A percentile compares a stretch with the other conserved stretches of the same genome.
phyloP scores from a whole-genome alignment of 2,113 vertebrate genomes.

The Cavia aperea region DNA sequence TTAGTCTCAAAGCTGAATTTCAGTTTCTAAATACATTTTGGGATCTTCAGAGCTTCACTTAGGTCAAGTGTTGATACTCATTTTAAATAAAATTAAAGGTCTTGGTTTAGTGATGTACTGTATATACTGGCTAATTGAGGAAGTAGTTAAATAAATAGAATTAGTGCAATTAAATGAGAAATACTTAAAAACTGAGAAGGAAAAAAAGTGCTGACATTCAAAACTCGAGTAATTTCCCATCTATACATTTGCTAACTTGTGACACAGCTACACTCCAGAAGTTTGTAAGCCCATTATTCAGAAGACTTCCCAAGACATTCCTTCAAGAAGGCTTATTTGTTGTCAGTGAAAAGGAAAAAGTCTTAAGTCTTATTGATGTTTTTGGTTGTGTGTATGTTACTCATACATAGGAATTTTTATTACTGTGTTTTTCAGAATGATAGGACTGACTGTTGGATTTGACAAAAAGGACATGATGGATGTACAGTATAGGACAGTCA shows the following conservation, averaged over 20 bases:
- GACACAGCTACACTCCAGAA: background rate
- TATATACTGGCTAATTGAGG: background rate
- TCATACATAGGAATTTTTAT: conserved; percentile 10
- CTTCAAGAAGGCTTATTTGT: background rate
- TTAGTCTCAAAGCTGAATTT: background rate
- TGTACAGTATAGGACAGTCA: conserved; percentile 85
- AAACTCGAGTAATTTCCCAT: conserved; percentile 30
- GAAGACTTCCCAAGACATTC: background rate
- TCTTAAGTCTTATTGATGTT: background rate
- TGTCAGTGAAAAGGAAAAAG: background rate
- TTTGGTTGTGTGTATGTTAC: conserved; percentile 31
- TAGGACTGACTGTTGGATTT: conserved; percentile 87
- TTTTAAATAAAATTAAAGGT: background rate
- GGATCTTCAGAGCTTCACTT: background rate
- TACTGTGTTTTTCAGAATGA: conserved; percentile 84
- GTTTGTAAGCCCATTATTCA: background rate
- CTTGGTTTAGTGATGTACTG: background rate
- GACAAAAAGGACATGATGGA: conserved; percentile 94
- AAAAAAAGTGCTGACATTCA: conserved; percentile 4
- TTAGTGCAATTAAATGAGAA: conserved; percentile 1
- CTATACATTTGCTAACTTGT: background rate
- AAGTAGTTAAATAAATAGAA: background rate
- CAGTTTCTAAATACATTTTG: background rate
- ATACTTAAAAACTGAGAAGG: conserved; percentile 4
- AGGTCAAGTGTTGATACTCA: background rate